phyloP scores from a whole-genome alignment of 2,888 invertebrate genomes.

The Nowickia ferox region DNA sequence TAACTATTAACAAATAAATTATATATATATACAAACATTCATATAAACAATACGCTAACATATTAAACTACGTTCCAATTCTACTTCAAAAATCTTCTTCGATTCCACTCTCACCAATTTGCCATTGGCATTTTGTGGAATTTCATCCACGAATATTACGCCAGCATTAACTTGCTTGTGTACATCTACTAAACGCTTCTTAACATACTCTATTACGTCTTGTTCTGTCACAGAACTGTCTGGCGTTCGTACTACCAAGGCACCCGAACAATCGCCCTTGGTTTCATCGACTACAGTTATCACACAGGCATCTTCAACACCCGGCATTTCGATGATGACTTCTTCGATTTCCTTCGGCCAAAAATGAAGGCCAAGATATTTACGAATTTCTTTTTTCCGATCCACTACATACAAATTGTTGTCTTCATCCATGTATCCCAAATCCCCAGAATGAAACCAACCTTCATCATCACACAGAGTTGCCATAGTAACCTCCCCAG shows the following conservation, averaged over 20 bases:
- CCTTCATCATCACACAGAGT: constrained; percentile 76
- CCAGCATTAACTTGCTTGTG: constrained; percentile 78
- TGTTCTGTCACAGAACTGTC: constrained; percentile 76
- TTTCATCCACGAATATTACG: constrained; percentile 75
- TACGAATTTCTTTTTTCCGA: constrained; percentile 79
- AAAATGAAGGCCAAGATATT: constrained; percentile 74
- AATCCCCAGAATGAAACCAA: constrained; percentile 80
- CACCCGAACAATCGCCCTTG: constrained; percentile 78
- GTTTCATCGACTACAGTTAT: constrained; percentile 72
- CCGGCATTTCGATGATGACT: constrained; percentile 52
- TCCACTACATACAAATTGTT: constrained; percentile 76
- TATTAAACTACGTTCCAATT: constrained; percentile 28
- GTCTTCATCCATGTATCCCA: constrained; percentile 79
- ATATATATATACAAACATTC: not conserved
- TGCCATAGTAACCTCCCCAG: constrained; percentile 80
- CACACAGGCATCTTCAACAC: constrained; percentile 65
- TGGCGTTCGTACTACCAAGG: constrained; percentile 75
- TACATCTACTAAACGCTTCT: constrained; percentile 69
- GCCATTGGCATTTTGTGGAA: constrained; percentile 78
- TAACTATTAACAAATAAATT: not conserved
- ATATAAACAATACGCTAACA: constrained; percentile 5
- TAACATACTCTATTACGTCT: constrained; percentile 76
- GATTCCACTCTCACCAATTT: constrained; percentile 74
- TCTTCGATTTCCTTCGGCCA: constrained; percentile 67
- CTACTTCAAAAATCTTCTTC: constrained; percentile 56